Conservation (phyloP, 2,888 invertebrate genomes). For the Dendrolimus houi region DNA sequence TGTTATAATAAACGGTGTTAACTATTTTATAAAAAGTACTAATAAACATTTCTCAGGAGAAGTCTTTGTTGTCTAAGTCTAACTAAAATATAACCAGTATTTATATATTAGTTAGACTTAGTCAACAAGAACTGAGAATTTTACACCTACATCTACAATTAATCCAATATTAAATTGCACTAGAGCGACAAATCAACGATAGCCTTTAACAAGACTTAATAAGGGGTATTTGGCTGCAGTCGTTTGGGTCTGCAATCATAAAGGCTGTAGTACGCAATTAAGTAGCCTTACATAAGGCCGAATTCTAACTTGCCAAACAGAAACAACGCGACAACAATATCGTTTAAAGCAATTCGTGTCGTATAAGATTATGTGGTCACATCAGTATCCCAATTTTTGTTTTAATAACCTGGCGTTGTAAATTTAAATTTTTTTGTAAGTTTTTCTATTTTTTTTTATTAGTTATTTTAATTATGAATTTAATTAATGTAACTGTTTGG, state of each 20-base stretch:
- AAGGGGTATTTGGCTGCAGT: slow-evolving; percentile 16
- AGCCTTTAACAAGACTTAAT: slow-evolving; percentile 18
- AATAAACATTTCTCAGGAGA: not conserved
- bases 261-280: slow-evolving; percentile 21
- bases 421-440: too few species aligned
- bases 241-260: slow-evolving; percentile 24
- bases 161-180: not conserved
- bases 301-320: slow-evolving; percentile 13
- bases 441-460: too few species aligned
- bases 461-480: too few species aligned
- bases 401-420: too few species aligned
- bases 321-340: too few species aligned
- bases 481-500: too few species aligned
- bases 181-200: slow-evolving; percentile 10
- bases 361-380: too few species aligned
- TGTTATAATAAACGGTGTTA: slow-evolving; percentile 14
- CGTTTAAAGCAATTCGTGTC: too few species aligned
- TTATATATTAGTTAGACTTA: too few species aligned
- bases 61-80: not conserved
- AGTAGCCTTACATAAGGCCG: slow-evolving; percentile 20
- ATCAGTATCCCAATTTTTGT: too few species aligned
- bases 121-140: not conserved
- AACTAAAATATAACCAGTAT: too few species aligned
- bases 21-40: slow-evolving; percentile 4
- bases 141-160: slow-evolving; percentile 3